Conservation (phyloP, 2,113 vertebrate species). For the Dryoscopus gambensis region DNA sequence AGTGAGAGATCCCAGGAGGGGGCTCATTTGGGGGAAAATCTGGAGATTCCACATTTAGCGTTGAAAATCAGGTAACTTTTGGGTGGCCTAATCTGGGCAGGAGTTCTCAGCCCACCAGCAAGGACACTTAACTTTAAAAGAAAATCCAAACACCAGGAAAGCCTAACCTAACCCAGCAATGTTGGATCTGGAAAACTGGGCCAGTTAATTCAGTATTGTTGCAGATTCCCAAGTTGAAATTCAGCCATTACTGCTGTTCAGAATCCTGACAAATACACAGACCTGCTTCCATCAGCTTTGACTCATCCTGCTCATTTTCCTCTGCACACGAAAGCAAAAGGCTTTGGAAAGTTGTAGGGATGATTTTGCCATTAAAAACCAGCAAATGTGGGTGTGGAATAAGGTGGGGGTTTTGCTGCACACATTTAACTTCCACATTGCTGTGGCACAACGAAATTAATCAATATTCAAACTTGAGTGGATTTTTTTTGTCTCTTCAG, state of each 20-base stretch:
- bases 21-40: not conserved
- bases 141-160: not conserved
- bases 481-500: not conserved
- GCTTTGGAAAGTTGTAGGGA: not conserved
- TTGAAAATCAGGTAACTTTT: not conserved
- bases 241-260: not conserved
- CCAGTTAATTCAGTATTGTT: accelerated
- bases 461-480: not conserved
- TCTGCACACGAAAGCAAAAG: not conserved
- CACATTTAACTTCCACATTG: not conserved
- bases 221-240: not conserved
- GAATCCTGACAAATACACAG: accelerated
- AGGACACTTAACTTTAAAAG: not conserved
- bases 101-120: not conserved
- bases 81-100: not conserved
- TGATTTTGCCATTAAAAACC: not conserved
- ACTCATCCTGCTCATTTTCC: not conserved
- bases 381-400: not conserved
- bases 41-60: not conserved
- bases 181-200: accelerated
- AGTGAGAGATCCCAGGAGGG: not conserved
- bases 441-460: not conserved
- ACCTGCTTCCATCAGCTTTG: not conserved
- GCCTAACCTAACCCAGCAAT: not conserved
- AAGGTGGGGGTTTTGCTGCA: accelerated